A percentile compares a stretch with the other conserved stretches of the same genome.
Conservation (phyloP, 2,888 invertebrate species). For the Osmoderma eremita region DNA sequence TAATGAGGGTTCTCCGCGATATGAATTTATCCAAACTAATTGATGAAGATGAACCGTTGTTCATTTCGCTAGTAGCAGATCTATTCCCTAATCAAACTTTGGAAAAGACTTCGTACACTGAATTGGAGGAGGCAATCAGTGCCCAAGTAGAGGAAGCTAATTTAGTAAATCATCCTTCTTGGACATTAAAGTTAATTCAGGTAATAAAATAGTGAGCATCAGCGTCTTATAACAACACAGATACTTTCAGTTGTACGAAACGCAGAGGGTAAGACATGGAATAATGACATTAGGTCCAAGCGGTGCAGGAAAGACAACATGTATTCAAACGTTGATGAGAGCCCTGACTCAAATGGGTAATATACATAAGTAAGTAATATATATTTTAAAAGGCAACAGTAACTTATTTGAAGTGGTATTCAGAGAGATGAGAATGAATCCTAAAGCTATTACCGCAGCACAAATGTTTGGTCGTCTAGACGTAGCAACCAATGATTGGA, state of each 20-base stretch:
- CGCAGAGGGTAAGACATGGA: conserved; percentile 93
- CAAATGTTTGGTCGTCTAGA: conserved; percentile 98
- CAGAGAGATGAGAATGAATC: conserved; percentile 97
- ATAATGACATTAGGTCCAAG: conserved; percentile 96
- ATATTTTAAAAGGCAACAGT: neutral
- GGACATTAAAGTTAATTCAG: conserved; percentile 94
- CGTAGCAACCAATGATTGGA: conserved; percentile 98
- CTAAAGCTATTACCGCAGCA: conserved; percentile 95
- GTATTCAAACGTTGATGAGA: conserved; percentile 90
- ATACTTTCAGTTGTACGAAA: conserved; percentile 83
- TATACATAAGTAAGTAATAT: conserved; percentile 74
- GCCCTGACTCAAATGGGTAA: conserved; percentile 87
- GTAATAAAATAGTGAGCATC: conserved; percentile 62
- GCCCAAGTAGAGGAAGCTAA: conserved; percentile 83
- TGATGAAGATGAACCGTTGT: conserved; percentile 97
- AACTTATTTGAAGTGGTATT: conserved; percentile 11
- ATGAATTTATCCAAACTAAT: conserved; percentile 98
- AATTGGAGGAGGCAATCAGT: conserved; percentile 87
- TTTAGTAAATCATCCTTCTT: conserved; percentile 91
- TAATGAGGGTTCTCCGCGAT: conserved; percentile 95
- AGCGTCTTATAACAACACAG: no score
- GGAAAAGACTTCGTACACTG: conserved; percentile 91
- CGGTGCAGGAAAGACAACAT: conserved; percentile 94
- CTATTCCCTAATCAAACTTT: conserved; percentile 94
- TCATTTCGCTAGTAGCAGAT: conserved; percentile 94